Evolutionary conservation across 2,113 vertebrate species (phyloP).

Genomic region (Vulpes lagopus): DNA sequence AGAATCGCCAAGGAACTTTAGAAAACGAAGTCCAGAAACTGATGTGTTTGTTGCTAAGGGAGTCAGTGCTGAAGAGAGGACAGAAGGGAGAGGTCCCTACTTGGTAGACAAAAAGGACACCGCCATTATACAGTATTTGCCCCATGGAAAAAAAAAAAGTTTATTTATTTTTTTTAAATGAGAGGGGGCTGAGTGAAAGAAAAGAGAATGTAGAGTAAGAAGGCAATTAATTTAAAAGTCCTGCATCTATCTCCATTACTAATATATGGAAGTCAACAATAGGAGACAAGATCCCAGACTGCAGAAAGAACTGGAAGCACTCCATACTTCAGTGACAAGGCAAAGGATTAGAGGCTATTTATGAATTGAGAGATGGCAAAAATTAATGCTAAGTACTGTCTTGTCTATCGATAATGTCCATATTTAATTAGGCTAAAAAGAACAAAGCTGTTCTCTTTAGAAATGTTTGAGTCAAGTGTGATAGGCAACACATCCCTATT

Average conservation of each 20-base stretch:
- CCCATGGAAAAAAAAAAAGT: not conserved
- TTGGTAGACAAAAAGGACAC: not conserved
- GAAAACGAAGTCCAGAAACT: not conserved
- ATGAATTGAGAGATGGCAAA: not conserved
- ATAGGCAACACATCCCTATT: not conserved
- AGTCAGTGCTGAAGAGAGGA: not conserved
- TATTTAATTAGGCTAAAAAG: not conserved
- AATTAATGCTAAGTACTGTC: not conserved
- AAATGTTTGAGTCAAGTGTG: not conserved
- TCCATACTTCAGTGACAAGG: not conserved
- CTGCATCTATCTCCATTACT: not conserved
- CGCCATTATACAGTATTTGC: not conserved
- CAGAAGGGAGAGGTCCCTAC: not conserved
- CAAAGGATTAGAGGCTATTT: not conserved
- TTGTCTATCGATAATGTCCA: not conserved
- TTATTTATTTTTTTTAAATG: not conserved
- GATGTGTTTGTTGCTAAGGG: not conserved
- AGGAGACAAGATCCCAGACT: not conserved
- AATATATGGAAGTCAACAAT: not conserved
- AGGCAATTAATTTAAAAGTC: conserved; percentile 1
- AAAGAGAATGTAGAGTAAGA: not conserved
- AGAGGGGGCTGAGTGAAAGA: not conserved
- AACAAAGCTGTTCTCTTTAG: not conserved
- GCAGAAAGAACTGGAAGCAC: not conserved
- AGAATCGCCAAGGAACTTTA: not conserved